Evolutionary conservation across 2,113 vertebrate species (phyloP).

Genomic region (Scolopax mira): DNA sequence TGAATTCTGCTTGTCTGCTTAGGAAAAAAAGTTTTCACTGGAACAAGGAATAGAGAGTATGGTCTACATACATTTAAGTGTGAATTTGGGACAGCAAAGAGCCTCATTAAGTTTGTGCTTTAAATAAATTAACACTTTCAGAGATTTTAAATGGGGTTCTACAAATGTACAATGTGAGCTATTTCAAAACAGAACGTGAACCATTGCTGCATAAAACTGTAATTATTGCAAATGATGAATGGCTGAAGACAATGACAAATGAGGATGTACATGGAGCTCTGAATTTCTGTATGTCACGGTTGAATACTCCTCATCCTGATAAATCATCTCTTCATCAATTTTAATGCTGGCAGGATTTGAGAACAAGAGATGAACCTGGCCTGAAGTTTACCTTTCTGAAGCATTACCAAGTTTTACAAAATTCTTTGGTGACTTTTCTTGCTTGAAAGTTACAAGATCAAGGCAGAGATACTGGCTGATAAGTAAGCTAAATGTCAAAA

Average conservation of each 20-base stretch:
- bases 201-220: not conserved
- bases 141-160: not conserved
- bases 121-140: not conserved
- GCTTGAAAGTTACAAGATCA: not conserved
- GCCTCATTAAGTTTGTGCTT: not conserved
- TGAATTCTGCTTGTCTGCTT: not conserved
- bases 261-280: not conserved
- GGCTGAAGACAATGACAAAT: constrained; percentile 32
- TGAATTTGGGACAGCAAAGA: not conserved
- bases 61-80: not conserved
- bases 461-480: not conserved
- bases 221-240: constrained; percentile 22
- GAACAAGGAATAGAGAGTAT: not conserved
- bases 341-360: constrained; percentile 25
- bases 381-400: constrained; percentile 32
- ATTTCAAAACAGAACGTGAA: not conserved
- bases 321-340: constrained; percentile 52
- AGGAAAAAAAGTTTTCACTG: not conserved
- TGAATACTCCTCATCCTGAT: constrained; percentile 4
- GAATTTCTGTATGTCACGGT: not conserved
- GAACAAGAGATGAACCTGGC: constrained; percentile 12
- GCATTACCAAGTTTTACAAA: not conserved
- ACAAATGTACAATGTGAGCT: not conserved
- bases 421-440: not conserved
- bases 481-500: not conserved